These are phyloP conservation scores for Listronotus oregonensis DNA, from an alignment of 1,140 invertebrate species.

Conservation along the genomic window DNA sequence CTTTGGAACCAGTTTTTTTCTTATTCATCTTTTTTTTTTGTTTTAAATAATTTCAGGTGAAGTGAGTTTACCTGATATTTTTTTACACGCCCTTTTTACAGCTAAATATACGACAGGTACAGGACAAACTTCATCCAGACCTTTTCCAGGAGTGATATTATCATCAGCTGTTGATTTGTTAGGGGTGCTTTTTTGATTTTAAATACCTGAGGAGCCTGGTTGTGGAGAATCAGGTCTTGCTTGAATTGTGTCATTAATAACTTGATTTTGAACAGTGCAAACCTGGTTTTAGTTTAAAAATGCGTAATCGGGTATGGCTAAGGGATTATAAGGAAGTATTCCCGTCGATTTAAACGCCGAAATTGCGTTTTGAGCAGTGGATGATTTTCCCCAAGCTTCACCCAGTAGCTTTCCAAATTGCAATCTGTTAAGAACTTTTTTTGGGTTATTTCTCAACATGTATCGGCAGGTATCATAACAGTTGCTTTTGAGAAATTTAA, in stretches of 20 bases:
- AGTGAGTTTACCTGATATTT: neutral
- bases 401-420: constrained; percentile 38
- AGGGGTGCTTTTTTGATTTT: neutral
- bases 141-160: neutral
- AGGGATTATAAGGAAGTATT: neutral
- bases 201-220: neutral
- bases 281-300: neutral
- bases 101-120: neutral
- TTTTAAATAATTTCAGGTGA: neutral
- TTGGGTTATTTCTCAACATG: constrained; percentile 28
- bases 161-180: neutral
- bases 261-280: neutral
- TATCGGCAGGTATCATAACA: constrained; percentile 25
- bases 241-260: neutral
- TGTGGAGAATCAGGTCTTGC: neutral
- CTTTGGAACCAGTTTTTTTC: no score
- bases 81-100: neutral
- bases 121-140: neutral
- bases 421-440: constrained; percentile 35
- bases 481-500: constrained; percentile 46
- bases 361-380: neutral
- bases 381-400: constrained; percentile 27
- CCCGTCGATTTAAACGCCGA: neutral
- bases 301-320: neutral
- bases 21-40: no score